Conservation (phyloP, 2,113 vertebrate genomes). For the Connochaetes taurinus region DNA sequence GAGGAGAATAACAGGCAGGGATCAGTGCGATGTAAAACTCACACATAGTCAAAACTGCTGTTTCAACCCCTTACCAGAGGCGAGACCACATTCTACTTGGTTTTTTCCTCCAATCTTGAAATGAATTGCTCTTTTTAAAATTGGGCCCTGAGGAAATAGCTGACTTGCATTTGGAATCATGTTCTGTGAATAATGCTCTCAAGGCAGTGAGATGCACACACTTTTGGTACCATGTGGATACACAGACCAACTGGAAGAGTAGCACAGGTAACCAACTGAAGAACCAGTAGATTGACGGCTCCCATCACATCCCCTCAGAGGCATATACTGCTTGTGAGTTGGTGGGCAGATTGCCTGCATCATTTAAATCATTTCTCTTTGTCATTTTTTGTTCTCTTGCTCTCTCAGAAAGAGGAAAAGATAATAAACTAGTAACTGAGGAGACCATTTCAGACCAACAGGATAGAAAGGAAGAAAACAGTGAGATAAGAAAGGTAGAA, state of each 20-base stretch:
- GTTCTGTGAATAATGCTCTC: neutral
- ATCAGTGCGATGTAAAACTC: neutral
- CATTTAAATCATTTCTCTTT: neutral
- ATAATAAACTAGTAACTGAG: neutral
- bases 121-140: neutral
- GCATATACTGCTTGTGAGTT: neutral
- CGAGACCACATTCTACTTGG: neutral
- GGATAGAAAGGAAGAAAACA: neutral
- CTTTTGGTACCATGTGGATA: neutral
- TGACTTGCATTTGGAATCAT: neutral
- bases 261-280: neutral
- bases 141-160: neutral
- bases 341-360: neutral
- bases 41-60: neutral
- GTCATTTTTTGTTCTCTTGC: neutral
- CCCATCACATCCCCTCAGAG: neutral
- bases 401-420: slow-evolving; percentile 16
- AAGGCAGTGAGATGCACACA: neutral
- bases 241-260: neutral
- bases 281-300: neutral
- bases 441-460: neutral
- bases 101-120: neutral
- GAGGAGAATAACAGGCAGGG: neutral
- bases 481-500: neutral
- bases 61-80: neutral